Percentiles rank a stretch among this genome's conserved stretches.
Evolutionary conservation across 2,113 vertebrate species (phyloP).

Genomic region (Nerophis lumbriciformis): DNA sequence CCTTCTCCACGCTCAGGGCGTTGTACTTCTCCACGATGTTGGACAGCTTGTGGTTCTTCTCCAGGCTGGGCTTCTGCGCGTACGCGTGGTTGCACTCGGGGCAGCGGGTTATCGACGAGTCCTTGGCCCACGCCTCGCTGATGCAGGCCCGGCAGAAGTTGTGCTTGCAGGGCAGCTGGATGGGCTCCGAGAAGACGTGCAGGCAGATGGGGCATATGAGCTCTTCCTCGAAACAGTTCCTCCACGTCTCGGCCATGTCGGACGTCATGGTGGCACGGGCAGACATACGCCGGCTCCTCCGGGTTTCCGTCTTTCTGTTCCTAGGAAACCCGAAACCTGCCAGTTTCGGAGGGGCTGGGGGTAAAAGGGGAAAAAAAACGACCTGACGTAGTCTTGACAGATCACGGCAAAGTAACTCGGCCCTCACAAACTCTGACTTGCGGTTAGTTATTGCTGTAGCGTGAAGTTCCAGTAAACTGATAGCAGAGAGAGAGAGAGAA

Average conservation of each 20-base stretch:
- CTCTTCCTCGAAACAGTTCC: conserved; percentile 99
- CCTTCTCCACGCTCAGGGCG: conserved; percentile 72
- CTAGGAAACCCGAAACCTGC: conserved; percentile 11
- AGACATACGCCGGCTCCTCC: conserved; percentile 50
- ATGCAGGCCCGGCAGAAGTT: conserved; percentile 99
- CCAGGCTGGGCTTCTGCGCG: conserved; percentile 93
- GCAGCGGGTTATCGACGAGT: conserved; percentile 88
- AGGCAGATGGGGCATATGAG: conserved; percentile 98
- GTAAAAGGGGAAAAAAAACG: conserved; percentile 3
- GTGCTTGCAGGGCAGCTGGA: conserved; percentile 98
- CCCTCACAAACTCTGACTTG: conserved; percentile 44
- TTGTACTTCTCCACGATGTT: conserved; percentile 99
- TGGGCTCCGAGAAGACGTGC: conserved; percentile 97
- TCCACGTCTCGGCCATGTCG: conserved; percentile 96
- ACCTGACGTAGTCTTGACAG: conserved; percentile 25
- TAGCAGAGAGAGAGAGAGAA: conserved; percentile 23
- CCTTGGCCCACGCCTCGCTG: conserved; percentile 98
- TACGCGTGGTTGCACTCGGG: conserved; percentile 99
- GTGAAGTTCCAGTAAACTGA: conserved; percentile 54
- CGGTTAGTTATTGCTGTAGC: conserved; percentile 54
- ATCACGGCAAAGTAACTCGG: conserved; percentile 21
- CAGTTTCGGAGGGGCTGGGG: background rate
- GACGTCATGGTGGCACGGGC: conserved; percentile 57
- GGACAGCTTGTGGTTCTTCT: conserved; percentile 99
- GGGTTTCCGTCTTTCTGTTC: conserved; percentile 25